A percentile compares a stretch with the other conserved stretches of the same genome.
Conservation (phyloP, 2,113 vertebrate genomes). For the Caretta caretta region DNA sequence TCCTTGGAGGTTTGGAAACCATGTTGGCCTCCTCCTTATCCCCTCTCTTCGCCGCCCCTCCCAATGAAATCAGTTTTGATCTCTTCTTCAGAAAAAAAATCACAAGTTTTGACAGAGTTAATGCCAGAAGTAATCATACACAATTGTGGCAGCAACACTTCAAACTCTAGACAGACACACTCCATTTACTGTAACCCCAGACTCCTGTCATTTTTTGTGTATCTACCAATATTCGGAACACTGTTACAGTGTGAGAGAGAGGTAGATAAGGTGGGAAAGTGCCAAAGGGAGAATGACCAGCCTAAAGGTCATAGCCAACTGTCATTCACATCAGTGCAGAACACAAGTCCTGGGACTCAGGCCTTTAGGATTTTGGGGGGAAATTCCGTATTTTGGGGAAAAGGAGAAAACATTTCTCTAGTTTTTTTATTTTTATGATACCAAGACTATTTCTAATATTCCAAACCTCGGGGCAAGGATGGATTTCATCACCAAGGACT, state of each 20-base stretch:
- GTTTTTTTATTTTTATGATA: not conserved
- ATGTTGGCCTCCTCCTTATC: not conserved
- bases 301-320: not conserved
- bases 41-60: not conserved
- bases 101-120: not conserved
- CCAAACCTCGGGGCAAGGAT: not conserved
- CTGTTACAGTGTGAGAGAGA: not conserved
- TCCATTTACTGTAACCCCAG: not conserved
- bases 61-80: not conserved
- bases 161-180: not conserved
- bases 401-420: not conserved
- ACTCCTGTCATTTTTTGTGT: not conserved
- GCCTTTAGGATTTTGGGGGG: not conserved
- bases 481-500: not conserved
- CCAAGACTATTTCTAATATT: too few species aligned
- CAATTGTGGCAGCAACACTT: not conserved
- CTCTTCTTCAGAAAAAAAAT: not conserved
- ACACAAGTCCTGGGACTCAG: not conserved
- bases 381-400: not conserved
- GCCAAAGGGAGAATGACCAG: not conserved
- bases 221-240: accelerated
- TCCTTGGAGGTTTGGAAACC: not conserved
- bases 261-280: not conserved
- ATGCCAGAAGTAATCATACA: not conserved
- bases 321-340: not conserved